Base-by-base conservation (phyloP, 2,113 vertebrate genomes). In the Neotoma lepida region DNA sequence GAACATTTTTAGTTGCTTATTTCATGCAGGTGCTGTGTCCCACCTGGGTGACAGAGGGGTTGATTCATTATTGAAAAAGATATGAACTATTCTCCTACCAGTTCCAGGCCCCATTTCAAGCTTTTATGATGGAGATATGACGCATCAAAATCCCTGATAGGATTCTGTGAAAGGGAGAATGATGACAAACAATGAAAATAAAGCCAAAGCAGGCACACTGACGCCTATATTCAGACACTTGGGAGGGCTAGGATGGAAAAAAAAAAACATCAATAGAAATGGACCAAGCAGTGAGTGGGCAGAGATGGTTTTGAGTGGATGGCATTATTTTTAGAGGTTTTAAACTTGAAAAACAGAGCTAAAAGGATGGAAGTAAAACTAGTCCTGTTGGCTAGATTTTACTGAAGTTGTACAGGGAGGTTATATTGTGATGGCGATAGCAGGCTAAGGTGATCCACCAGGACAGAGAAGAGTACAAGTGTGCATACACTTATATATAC, bases 141-240 rank as follows among this genome's bases (percentile, higher is more conserved):
- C 35, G 13, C 9, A 58, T 88, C 39, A 56, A 73, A 92, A 24
- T 56, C 18, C 2, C 64, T 68, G 0, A 17, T 66, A 64, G 49
- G 46, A 14, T 41, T 95, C 35, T 14, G 49, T 44, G 4, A 89
- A 82, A 0, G 35, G 1, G 15, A 86, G 56, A 89, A 89, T 74
- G 58, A 87, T 24, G 81, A n/a, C 86, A 92, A 49, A 4, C 14
- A 76, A 84, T 63, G 49, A 30, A 84, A 71, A 4, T 74, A 30
- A 51, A 93, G 70, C 22, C 18, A 89, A 94, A 91, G 56, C 51
- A 92, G 86, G 89, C n/a, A 35, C 12, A 86, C 4, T 54, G 35
- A 51, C 4, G 46, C 41, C 66, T 58, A 71, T 54, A 7, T 2
- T 49, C 41, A 66, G 41, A 35, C 71, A 3, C 20, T 30, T 61